Conservation (phyloP, 2,888 invertebrate species). For the Neria commutata region DNA sequence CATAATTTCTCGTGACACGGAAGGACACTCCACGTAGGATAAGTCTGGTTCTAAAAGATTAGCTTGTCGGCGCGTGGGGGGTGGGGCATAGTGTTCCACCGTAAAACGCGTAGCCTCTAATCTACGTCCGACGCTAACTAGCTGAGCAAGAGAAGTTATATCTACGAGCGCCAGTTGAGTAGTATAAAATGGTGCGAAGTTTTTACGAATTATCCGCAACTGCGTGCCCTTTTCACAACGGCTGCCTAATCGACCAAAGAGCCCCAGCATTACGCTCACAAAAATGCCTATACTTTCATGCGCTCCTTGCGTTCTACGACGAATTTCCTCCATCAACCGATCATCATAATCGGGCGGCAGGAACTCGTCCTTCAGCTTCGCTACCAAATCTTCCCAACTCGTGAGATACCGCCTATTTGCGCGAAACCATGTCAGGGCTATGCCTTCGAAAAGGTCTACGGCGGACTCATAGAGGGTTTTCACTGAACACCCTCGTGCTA, state of each 20-base stretch:
- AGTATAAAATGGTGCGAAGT: background rate
- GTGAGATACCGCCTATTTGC: background rate
- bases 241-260: background rate
- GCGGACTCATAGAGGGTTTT: background rate
- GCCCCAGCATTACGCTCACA: conserved; percentile 1
- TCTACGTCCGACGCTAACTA: background rate
- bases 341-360: conserved; percentile 17
- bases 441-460: background rate
- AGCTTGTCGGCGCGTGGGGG: background rate
- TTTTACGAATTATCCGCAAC: background rate
- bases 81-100: background rate
- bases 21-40: background rate
- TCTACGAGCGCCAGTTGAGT: conserved; percentile 2
- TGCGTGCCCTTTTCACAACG: background rate
- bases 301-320: conserved; percentile 11
- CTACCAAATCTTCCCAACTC: conserved; percentile 1
- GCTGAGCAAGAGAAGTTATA: background rate
- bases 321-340: conserved; percentile 12
- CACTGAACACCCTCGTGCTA: background rate
- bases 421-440: background rate
- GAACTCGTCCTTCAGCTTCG: conserved; percentile 11
- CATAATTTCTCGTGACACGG: background rate
- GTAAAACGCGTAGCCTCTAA: background rate
- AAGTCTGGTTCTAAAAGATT: background rate
- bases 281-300: conserved; percentile 15